These are phyloP conservation scores for Pseudoatta argentina DNA, from an alignment of 1,140 invertebrate genomes.

Conservation along the genomic window DNA sequence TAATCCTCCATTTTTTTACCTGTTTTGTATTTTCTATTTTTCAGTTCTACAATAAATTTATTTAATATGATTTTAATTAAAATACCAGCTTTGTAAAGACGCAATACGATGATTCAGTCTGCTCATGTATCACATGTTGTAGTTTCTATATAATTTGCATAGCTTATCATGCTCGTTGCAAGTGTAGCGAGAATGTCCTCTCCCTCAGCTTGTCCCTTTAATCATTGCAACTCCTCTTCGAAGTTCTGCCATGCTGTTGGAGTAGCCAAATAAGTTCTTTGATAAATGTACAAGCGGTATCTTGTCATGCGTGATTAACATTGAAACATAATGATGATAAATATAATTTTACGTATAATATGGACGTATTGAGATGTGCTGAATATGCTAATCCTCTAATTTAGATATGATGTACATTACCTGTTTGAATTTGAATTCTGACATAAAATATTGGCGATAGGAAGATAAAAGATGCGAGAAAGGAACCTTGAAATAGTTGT, in stretches of 20 bases:
- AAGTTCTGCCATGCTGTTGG: not conserved
- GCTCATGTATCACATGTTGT: not conserved
- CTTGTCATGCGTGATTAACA: not conserved
- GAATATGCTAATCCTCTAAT: not conserved
- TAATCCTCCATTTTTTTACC: not conserved
- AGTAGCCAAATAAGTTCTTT: slow-evolving; percentile 33
- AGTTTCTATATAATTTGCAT: slow-evolving; percentile 45
- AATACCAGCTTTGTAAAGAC: slow-evolving; percentile 11
- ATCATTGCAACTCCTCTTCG: not conserved
- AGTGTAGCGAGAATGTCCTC: slow-evolving; percentile 12
- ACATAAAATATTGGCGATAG: not conserved
- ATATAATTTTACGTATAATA: no score
- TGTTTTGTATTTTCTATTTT: not conserved
- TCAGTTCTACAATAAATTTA: not conserved
- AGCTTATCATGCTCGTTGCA: slow-evolving; percentile 17
- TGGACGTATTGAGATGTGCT: not conserved
- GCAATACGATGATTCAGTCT: slow-evolving; percentile 7
- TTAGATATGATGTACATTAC: not conserved
- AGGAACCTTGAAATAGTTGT: not conserved
- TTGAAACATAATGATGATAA: slow-evolving; percentile 8
- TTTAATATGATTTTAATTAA: slow-evolving; percentile 24
- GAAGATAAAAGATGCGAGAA: no score
- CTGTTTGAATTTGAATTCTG: slow-evolving; percentile 17
- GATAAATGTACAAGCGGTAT: slow-evolving; percentile 14
- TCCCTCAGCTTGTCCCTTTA: not conserved